Base-by-base conservation (phyloP, 2,113 vertebrate genomes). In the rat (Rattus norvegicus) region DNA sequence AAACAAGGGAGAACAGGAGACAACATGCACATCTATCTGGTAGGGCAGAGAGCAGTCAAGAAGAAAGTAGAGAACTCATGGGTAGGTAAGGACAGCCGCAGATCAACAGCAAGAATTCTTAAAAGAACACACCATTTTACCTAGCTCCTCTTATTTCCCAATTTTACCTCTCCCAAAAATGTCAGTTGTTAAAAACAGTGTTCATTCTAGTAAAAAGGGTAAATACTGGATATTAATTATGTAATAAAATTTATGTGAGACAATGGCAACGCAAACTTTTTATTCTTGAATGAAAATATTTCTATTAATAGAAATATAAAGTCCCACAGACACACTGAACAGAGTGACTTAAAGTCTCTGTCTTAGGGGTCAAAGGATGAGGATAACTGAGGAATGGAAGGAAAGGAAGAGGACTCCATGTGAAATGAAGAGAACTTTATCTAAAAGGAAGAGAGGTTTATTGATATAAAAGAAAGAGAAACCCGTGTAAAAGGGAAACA, bases 121-220 rank as follows among this genome's bases (percentile, higher is more conserved):
- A 36, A 5, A 43, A 33, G 72, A 90, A 61, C 10, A 89, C 20
- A 88, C 49, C 59, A 75, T 30, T 30, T 19, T 75, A 14, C 36
- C 81, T 24, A 63, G 54, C 3, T 70, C 43, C 33, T 5, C 9
- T 81, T 63, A 73, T 84, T 92, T 95, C 93, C 9, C 70, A 94
- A 92, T 33, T 56, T 83, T 87, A 91, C 2, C 43, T 69, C 65
- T 91, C 91, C 1, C 52, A 83, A 92, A 90, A 79, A 59, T 36
- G 72, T 52, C 43, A 96, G 7, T 70, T 88, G 73, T 30, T 94
- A 95, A 88, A 95, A 79, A 88, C 26, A 95, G 91, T 39, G 17
- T 83, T 85, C 5, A 73, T 47, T 86, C 22, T 91, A 61, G 54
- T 47, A 95, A 54, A 70, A 85, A 7, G 26, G 52, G 70, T 26